Percentiles rank a stretch among this genome's conserved stretches.
Evolutionary conservation across 1,140 invertebrate species (phyloP).

Genomic region (Papilio aristodemus): DNA sequence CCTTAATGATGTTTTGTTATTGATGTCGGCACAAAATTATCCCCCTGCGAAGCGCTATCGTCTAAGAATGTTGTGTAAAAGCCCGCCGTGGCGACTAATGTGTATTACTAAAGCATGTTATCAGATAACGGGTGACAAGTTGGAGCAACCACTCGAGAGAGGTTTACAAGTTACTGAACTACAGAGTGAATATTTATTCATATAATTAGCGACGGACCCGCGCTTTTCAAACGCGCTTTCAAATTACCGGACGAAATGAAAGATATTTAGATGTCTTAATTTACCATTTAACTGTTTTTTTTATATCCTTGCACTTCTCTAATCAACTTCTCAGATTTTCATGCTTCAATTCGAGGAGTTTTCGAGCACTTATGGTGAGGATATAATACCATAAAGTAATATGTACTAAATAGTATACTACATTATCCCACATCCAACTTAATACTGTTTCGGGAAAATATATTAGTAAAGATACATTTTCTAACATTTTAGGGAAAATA

Average conservation of each 20-base stretch:
- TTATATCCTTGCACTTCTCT: too few relatives aligned
- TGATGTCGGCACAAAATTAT: slow-evolving; percentile 25
- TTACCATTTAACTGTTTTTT: neutral
- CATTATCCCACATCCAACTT: too few relatives aligned
- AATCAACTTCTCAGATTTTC: too few relatives aligned
- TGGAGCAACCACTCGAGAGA: slow-evolving; percentile 41
- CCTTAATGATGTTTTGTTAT: slow-evolving; percentile 29
- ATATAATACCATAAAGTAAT: too few relatives aligned
- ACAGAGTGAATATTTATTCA: slow-evolving; percentile 29
- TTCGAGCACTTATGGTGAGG: too few relatives aligned
- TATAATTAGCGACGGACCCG: slow-evolving; percentile 19
- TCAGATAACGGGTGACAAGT: slow-evolving; percentile 59
- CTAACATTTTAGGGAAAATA: too few relatives aligned
- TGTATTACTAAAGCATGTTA: slow-evolving; percentile 44
- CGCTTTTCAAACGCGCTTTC: neutral
- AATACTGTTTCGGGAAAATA: too few relatives aligned
- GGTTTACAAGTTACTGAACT: slow-evolving; percentile 31
- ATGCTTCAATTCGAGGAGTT: too few relatives aligned
- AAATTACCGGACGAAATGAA: slow-evolving; percentile 3
- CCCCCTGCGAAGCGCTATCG: slow-evolving; percentile 24
- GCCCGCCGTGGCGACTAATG: slow-evolving; percentile 47
- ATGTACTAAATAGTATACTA: too few relatives aligned
- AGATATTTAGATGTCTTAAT: neutral
- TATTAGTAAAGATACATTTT: too few relatives aligned
- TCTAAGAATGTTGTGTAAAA: slow-evolving; percentile 47